phyloP scores from a whole-genome alignment of 2,113 vertebrate genomes.

The Cairina moschata region DNA sequence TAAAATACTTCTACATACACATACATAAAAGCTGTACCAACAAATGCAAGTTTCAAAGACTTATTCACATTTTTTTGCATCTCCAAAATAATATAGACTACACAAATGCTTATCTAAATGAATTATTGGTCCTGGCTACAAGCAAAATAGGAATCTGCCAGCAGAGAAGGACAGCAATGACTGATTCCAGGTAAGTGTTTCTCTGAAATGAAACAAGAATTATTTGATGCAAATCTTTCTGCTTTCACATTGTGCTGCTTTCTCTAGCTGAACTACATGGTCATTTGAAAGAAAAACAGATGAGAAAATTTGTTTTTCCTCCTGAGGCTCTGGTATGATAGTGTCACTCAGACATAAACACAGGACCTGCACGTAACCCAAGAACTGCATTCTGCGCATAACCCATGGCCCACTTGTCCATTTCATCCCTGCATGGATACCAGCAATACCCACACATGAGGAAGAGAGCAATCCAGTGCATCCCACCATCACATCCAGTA shows the following conservation, averaged over 20 bases:
- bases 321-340: not conserved
- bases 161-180: constrained; percentile 37
- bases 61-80: constrained; percentile 23
- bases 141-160: constrained; percentile 57
- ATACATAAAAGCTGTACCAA: constrained; percentile 1
- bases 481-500: not conserved
- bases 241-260: constrained; percentile 26
- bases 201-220: not conserved
- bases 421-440: not conserved
- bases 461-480: not conserved
- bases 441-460: not conserved
- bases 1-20: not conserved
- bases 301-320: not conserved
- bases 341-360: not conserved
- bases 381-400: not conserved
- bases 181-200: constrained; percentile 34
- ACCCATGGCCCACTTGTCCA: not conserved
- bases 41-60: not conserved
- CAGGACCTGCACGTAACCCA: not conserved
- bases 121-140: constrained; percentile 26
- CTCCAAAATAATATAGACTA: constrained; percentile 19
- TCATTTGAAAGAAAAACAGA: constrained; percentile 41
- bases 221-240: constrained; percentile 59
- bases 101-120: constrained; percentile 43
- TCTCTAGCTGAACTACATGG: not conserved